Evolutionary conservation across 30 jellyfish, hydroid and myxozoan species (phyloP).

Genomic region (Cassiopea andromeda): DNA sequence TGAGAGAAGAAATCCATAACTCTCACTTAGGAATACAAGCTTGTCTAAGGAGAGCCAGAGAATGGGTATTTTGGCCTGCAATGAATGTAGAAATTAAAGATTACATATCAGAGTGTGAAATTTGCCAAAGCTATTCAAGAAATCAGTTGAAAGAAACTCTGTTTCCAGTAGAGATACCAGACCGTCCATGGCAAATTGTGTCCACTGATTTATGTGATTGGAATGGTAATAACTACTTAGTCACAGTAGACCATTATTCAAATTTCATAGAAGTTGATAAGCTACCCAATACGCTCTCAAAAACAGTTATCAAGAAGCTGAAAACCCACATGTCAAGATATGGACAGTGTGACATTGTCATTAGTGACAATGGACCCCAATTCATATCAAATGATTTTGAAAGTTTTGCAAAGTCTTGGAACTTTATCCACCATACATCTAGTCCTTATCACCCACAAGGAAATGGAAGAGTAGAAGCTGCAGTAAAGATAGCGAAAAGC

Average conservation of each 20-base stretch:
- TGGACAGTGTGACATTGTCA: constrained; percentile 61
- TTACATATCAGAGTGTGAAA: constrained; percentile 61
- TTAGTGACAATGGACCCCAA: constrained; percentile 45
- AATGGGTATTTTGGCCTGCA: constrained; percentile 39
- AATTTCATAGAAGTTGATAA: constrained; percentile 57
- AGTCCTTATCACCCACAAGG: constrained; percentile 58
- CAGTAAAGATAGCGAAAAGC: constrained; percentile 43
- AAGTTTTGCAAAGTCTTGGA: constrained; percentile 48
- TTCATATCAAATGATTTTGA: constrained; percentile 50
- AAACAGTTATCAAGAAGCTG: constrained; percentile 53
- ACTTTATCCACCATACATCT: constrained; percentile 34
- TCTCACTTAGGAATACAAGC: constrained; percentile 56
- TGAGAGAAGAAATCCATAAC: constrained; percentile 32
- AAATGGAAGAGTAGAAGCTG: constrained; percentile 72
- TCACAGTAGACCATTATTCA: constrained; percentile 71
- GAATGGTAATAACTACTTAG: constrained; percentile 47
- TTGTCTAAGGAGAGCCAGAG: constrained; percentile 49
- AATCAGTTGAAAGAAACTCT: constrained; percentile 21
- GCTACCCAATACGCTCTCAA: constrained; percentile 47
- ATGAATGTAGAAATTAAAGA: constrained; percentile 58
- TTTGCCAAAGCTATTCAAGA: constrained; percentile 38
- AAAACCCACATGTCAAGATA: constrained; percentile 58
- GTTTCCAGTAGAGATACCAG: constrained; percentile 56
- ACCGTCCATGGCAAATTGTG: constrained; percentile 57
- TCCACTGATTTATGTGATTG: constrained; percentile 8